Percentiles rank a stretch among this genome's conserved stretches.
Evolutionary conservation across 2,888 invertebrate genomes (phyloP).

Genomic region (Falcaria lacertinaria): DNA sequence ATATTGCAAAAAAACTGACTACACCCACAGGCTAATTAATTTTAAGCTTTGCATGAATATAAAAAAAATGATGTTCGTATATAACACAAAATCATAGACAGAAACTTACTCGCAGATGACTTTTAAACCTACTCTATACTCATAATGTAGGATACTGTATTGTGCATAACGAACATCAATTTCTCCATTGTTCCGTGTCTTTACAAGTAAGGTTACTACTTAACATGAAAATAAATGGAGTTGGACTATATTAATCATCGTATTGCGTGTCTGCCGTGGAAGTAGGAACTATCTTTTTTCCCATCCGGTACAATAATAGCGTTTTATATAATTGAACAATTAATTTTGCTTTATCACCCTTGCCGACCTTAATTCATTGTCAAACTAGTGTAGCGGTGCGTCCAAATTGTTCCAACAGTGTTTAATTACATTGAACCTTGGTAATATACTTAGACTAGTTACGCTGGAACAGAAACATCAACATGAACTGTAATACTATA

Average conservation of each 20-base stretch:
- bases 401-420: not conserved
- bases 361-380: not conserved
- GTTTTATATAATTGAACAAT: slow-evolving; percentile 3
- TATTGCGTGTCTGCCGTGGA: slow-evolving; percentile 22
- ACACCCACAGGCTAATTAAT: too few relatives aligned
- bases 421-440: not conserved
- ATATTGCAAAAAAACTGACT: too few relatives aligned
- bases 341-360: slow-evolving; percentile 1
- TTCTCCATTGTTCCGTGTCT: not conserved
- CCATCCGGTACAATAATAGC: slow-evolving; percentile 2
- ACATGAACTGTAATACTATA: too few relatives aligned
- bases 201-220: not conserved
- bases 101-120: too few relatives aligned
- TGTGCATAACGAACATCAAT: not conserved
- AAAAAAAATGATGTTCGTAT: too few relatives aligned
- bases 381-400: not conserved
- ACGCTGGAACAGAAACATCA: too few relatives aligned
- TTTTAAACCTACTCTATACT: too few relatives aligned
- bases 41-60: too few relatives aligned
- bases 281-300: slow-evolving; percentile 6
- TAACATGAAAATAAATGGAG: slow-evolving; percentile 9
- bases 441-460: not conserved
- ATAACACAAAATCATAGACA: too few relatives aligned
- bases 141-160: not conserved
- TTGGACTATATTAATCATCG: slow-evolving; percentile 25